These are phyloP conservation scores for Arbacia lixula DNA, from an alignment of 53 echinoderm and acorn worm genomes.

Conservation along the genomic window DNA sequence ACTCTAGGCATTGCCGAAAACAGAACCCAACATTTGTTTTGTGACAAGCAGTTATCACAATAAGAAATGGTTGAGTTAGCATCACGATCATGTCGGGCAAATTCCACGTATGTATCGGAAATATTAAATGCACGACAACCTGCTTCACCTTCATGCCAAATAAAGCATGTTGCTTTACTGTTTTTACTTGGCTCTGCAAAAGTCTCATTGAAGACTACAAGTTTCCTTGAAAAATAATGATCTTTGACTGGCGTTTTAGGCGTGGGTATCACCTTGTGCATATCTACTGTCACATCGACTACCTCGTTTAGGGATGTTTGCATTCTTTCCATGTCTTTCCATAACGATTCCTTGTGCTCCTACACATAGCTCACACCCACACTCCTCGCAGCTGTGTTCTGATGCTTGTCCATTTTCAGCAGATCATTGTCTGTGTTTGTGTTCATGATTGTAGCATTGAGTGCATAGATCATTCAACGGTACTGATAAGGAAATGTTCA, in stretches of 20 bases:
- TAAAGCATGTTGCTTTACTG: slow-evolving; percentile 25
- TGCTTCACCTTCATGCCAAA: slow-evolving; percentile 70
- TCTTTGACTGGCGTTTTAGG: slow-evolving; percentile 62
- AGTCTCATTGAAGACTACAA: slow-evolving; percentile 67
- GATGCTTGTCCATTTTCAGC: slow-evolving; percentile 36
- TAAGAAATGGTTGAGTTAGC: slow-evolving; percentile 42
- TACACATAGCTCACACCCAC: slow-evolving; percentile 27
- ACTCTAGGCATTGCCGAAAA: slow-evolving; percentile 47
- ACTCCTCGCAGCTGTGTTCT: slow-evolving; percentile 53
- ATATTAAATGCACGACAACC: slow-evolving; percentile 56
- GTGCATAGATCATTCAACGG: slow-evolving; percentile 60
- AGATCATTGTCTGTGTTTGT: slow-evolving; percentile 16
- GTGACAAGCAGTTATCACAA: slow-evolving; percentile 56
- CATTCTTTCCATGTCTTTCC: slow-evolving; percentile 47
- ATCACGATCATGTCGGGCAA: slow-evolving; percentile 46
- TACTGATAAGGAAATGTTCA: slow-evolving; percentile 47
- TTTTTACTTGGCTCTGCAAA: slow-evolving; percentile 65
- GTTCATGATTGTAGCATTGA: slow-evolving; percentile 47
- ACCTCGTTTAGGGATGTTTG: slow-evolving; percentile 33
- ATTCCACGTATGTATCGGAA: slow-evolving; percentile 46
- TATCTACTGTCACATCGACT: slow-evolving; percentile 54
- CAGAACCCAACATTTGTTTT: slow-evolving; percentile 63
- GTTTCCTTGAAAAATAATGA: slow-evolving; percentile 61
- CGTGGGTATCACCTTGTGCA: slow-evolving; percentile 58
- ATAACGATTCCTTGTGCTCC: slow-evolving; percentile 47